Conservation (phyloP, 2,113 vertebrate genomes). For the Jaculus jaculus region DNA sequence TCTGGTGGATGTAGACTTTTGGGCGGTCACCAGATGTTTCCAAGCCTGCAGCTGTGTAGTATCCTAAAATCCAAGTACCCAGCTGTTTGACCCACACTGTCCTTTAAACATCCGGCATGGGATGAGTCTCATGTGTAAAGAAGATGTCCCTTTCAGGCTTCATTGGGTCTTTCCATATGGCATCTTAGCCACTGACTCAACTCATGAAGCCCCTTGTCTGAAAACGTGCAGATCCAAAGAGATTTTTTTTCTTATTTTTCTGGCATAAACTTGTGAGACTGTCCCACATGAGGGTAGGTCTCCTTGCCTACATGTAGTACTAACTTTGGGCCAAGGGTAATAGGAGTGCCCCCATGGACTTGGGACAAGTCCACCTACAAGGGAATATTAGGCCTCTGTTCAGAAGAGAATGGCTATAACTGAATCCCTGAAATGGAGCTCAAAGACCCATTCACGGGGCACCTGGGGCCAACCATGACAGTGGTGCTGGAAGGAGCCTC, state of each 20-base stretch:
- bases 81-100: background rate
- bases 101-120: background rate
- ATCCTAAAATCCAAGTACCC: background rate
- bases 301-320: background rate
- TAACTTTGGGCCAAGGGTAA: background rate
- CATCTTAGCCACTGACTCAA: background rate
- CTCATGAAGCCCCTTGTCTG: background rate
- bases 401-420: background rate
- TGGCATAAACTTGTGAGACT: background rate
- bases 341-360: background rate
- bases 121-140: background rate
- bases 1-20: background rate
- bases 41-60: background rate
- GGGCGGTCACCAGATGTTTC: constrained; percentile 30
- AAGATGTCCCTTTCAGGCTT: background rate
- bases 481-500: background rate
- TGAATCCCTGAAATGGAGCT: background rate
- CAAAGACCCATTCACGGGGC: background rate
- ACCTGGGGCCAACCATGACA: background rate
- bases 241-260: background rate
- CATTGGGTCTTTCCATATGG: background rate
- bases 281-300: background rate
- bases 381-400: background rate
- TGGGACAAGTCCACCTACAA: background rate
- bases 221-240: background rate